Conservation (phyloP, 2,113 vertebrate species). For the Calyptomena viridis region DNA sequence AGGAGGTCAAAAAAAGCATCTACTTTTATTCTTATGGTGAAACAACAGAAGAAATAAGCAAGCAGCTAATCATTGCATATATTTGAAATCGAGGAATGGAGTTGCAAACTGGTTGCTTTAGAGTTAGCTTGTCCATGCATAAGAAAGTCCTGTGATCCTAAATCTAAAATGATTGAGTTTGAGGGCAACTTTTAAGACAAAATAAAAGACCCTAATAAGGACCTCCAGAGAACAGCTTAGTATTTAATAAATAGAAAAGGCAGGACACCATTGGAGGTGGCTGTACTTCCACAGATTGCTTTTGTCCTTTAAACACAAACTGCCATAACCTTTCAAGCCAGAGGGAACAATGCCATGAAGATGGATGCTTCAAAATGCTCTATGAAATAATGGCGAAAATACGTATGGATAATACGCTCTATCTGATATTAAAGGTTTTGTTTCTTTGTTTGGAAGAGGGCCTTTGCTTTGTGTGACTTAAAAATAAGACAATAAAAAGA, state of each 20-base stretch:
- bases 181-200: background rate
- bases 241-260: background rate
- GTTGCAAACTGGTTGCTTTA: background rate
- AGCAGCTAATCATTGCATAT: background rate
- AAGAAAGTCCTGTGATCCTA: background rate
- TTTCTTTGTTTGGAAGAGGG: background rate
- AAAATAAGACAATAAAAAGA: background rate
- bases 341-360: background rate
- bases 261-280: background rate
- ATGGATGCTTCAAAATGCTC: background rate
- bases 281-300: background rate
- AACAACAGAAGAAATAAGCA: background rate
- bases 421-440: background rate
- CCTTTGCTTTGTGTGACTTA: background rate
- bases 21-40: background rate
- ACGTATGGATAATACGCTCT: background rate
- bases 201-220: background rate
- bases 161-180: background rate
- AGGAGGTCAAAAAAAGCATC: background rate
- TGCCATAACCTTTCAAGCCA: background rate
- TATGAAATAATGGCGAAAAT: conserved; percentile 4
- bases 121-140: background rate
- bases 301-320: background rate
- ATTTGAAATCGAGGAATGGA: background rate
- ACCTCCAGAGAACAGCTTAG: background rate